Evolutionary conservation across 2,113 vertebrate genomes (phyloP).

Genomic region (Psilopsiagon aymara): DNA sequence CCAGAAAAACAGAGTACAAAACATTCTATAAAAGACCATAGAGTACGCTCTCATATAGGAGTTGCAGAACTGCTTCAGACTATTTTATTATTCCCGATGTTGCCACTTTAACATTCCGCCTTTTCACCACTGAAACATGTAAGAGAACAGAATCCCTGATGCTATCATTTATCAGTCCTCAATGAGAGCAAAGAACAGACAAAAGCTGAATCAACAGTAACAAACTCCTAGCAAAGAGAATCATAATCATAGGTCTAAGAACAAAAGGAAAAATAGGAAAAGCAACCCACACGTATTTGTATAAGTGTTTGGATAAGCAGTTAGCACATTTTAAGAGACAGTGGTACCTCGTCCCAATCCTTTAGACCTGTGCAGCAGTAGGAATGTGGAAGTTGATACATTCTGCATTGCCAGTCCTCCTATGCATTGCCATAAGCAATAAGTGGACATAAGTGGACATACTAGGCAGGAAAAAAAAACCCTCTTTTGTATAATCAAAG

Average conservation of each 20-base stretch:
- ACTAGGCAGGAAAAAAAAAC: not conserved
- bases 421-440: not conserved
- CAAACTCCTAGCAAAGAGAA: not conserved
- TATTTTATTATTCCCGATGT: fast-evolving
- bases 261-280: not conserved
- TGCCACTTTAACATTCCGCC: fast-evolving
- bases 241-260: not conserved
- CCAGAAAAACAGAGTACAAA: not conserved
- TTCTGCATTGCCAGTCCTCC: not conserved
- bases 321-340: not conserved
- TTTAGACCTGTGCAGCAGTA: not conserved
- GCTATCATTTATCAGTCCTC: not conserved
- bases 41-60: not conserved
- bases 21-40: not conserved
- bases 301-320: not conserved
- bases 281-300: not conserved
- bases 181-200: not conserved
- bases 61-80: not conserved
- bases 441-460: not conserved
- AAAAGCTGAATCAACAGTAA: not conserved
- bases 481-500: not conserved
- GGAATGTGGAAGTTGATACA: not conserved
- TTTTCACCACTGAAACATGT: not conserved
- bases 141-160: not conserved
- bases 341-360: not conserved